Percentiles rank a stretch among this genome's conserved stretches.
Evolutionary conservation across 2,113 vertebrate species (phyloP).

Genomic region (Ancistrus triradiatus): DNA sequence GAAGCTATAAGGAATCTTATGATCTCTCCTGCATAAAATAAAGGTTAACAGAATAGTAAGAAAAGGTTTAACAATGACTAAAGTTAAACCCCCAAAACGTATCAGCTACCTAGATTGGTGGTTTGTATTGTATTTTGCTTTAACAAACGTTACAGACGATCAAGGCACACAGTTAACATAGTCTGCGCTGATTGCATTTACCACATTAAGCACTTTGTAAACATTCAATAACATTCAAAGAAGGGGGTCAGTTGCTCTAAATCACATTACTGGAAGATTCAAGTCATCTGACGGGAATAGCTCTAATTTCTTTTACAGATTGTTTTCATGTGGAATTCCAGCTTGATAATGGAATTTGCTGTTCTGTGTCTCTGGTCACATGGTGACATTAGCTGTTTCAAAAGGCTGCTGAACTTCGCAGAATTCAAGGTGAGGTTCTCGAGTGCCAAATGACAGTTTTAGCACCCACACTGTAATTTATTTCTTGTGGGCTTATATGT

Average conservation of each 20-base stretch:
- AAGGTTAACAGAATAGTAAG: no score
- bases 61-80: no score
- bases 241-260: constrained; percentile 54
- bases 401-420: constrained; percentile 40
- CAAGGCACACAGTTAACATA: constrained; percentile 40
- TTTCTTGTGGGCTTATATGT: constrained; percentile 58
- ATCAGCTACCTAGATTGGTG: no score
- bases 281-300: constrained; percentile 74
- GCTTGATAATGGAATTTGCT: constrained; percentile 73
- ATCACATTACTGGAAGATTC: constrained; percentile 62
- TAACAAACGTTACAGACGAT: no score
- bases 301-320: constrained; percentile 73
- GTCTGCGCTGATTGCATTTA: constrained; percentile 59
- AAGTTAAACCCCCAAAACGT: no score
- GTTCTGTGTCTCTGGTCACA: constrained; percentile 70
- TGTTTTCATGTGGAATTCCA: constrained; percentile 78
- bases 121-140: no score
- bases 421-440: no score
- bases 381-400: constrained; percentile 61
- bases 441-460: constrained; percentile 59
- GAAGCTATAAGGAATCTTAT: no score
- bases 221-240: constrained; percentile 71
- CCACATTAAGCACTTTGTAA: constrained; percentile 70
- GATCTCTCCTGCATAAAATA: no score
- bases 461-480: constrained; percentile 64